Evolutionary conservation across 1,140 invertebrate genomes (phyloP), one percentile per base, ranked within the genome.

Genomic region (Cydia splendana): DNA sequence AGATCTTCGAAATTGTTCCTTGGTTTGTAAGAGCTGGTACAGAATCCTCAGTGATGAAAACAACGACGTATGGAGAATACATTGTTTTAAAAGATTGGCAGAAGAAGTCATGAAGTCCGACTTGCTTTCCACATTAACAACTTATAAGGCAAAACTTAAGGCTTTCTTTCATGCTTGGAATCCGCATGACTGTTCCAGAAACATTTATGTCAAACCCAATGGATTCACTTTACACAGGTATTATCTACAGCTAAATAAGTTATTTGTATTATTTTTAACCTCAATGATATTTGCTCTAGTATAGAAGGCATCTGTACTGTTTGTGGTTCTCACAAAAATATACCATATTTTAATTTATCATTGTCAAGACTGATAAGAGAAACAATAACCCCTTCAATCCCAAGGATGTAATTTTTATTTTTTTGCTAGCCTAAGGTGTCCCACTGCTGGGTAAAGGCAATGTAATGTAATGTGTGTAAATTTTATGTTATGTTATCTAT

Each of bases 91-190:
- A 85, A 97, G 97, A 92, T 93, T 99, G 74, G 96, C 97, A 2
- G 96, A 98, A 91, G 98, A 99, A 94, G 97, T 97, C 0, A 93
- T 99, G 34, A 98, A 98, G 93, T 98, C 98, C 0, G 98, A 99
- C 92, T 94, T 99, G 82, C 94, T 99, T 45, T 96, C 96, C 67
- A 98, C 97, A 76, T 96, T 99, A 71, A 95, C 96, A 42, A 98
- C 97, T 6, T 98, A 98, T 88, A 99, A 99, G 94, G 95, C 97
- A 12, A 99, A 99, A 94, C 94, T 99, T 74, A 95, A 98, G 86
- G 98, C 98, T 12, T 98, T 97, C 92, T 97, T 97, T 91, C 98
- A 99, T 94, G 97, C 98, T 1, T 99, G 98, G 99, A 99, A 98
- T 93, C 97, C 98, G 1, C 96, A 98, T 90, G 99, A 99, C 89